Evolutionary conservation across 2,797 vertebrate species (phyloP), one percentile per base, ranked within the genome.

Genomic region (Telmatherina bonti): DNA sequence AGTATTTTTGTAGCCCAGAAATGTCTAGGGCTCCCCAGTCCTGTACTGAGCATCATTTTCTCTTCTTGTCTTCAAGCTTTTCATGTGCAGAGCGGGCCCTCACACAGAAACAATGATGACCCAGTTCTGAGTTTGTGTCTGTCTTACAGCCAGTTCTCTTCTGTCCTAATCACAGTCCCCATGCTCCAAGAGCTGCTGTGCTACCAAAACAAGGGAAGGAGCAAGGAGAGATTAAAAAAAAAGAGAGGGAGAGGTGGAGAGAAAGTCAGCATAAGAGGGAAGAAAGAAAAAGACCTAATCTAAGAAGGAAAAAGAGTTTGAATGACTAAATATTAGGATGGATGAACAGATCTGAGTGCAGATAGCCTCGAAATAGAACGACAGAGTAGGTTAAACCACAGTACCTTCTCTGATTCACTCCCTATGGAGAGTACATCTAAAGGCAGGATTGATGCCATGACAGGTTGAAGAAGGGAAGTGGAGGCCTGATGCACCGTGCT

Each of bases 81-180:
- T 93, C 88, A 92, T 92, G 88, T 91, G 88, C 85, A 76, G 81
- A 91, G 89, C 80, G 41, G 83, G 82, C 81, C 89, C 85, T 91
- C 86, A 78, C 85, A 85, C 74, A 83, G 85, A 90, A 92, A 92
- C 90, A 92, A 91, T 90, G 91, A 92, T 92, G 92, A 93, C 92
- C 92, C 89, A 91, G 79, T 94, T 93, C 86, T 89, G 82, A 83
- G 89, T 92, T 88, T 91, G 81, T 87, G 82, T 89, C 83, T 85
- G 85, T 91, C 88, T 91, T 86, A 85, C 88, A 89, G 87, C 88
- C 88, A 86, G 89, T 89, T 92, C 88, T 91, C 82, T 84, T 87
- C 90, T 85, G 89, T 92, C 91, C 89, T 93, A 93, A 92, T 92
- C 92, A 91, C 54, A 89, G 89, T 92, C 89, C 89, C 88, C 85